Base-by-base conservation (phyloP, 2,888 invertebrate species). In the Matsumyia berberina region DNA sequence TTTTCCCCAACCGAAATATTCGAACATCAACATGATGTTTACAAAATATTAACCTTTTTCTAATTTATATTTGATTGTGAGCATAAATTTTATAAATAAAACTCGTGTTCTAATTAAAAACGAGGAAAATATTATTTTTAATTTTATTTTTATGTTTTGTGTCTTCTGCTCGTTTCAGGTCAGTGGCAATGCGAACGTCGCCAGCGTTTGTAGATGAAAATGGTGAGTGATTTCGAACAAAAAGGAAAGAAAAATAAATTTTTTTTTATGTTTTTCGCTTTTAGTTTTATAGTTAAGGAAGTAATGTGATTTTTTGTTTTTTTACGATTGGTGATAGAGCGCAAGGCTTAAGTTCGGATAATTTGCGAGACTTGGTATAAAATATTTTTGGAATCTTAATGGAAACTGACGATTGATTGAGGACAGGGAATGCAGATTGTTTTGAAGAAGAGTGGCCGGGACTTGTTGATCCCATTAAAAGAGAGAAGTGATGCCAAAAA, bases 101-200 rank as follows among this genome's bases (percentile, higher is more conserved):
- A 74, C 44, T 49, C 39, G 69, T 81, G 70, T 39, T 53, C 17
- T 62, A 74, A 74, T 74, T 39, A 81, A 57, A 42, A 58, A n/a
- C 4, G 4, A 24, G 4, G 24, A 24, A 39, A 58, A 57, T 69
- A 15, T 64, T 58, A 37, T 57, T 64, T 29, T 55, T 69, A 67
- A 55, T 70, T 76, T 78, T 86, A 15, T 76, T 53, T 87, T 70
- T 86, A 15, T 76, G 49, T 87, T 70, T 86, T 53, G 86, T 64
- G 78, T 57, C 86, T 55, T 29, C 39, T 69, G 37, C 72, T 70
- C 24, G 24, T 83, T 72, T 82, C 89, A 91, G 91, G 91, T 91
- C 91, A 87, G 88, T 91, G 82, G 90, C 91, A 87, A 89, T 91
- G 90, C 90, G 90, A 73, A 89, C 90, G 86, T 91, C 90, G 86